Evolutionary conservation across 2,113 vertebrate species (phyloP).

Genomic region (Montifringilla adamsi): DNA sequence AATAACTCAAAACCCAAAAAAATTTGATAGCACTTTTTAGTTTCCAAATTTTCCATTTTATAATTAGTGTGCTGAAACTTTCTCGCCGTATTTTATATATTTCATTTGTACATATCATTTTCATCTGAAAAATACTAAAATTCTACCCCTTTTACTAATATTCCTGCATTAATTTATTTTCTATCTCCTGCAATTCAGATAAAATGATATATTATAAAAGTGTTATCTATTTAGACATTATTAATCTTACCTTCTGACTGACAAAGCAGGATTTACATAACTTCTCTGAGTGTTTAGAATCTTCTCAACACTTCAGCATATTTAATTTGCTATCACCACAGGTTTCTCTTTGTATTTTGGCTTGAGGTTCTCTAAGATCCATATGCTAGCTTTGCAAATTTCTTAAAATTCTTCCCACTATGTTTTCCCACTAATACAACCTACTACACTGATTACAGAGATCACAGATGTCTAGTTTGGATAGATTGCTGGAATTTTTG

Average conservation of each 20-base stretch:
- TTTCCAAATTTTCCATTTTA: not conserved
- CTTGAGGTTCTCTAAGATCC: not conserved
- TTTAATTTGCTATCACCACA: not conserved
- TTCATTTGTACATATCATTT: not conserved
- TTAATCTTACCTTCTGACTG: not conserved
- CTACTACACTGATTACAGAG: not conserved
- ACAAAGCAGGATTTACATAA: not conserved
- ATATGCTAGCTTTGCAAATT: not conserved
- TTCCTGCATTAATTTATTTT: not conserved
- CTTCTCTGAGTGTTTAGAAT: not conserved
- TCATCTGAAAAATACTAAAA: not conserved
- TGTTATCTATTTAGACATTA: not conserved
- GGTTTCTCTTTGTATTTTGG: not conserved
- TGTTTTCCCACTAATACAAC: not conserved
- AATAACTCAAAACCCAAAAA: not conserved
- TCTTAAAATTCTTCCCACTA: not conserved
- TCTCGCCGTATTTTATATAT: not conserved
- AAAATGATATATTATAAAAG: not conserved
- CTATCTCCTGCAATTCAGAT: not conserved
- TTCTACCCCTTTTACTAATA: not conserved
- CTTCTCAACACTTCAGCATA: not conserved
- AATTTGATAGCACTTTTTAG: not conserved
- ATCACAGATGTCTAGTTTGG: not conserved
- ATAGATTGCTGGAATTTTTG: not conserved
- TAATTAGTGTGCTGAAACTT: not conserved